phyloP scores from a whole-genome alignment of 2,888 invertebrate genomes.

The Carcina quercana region DNA sequence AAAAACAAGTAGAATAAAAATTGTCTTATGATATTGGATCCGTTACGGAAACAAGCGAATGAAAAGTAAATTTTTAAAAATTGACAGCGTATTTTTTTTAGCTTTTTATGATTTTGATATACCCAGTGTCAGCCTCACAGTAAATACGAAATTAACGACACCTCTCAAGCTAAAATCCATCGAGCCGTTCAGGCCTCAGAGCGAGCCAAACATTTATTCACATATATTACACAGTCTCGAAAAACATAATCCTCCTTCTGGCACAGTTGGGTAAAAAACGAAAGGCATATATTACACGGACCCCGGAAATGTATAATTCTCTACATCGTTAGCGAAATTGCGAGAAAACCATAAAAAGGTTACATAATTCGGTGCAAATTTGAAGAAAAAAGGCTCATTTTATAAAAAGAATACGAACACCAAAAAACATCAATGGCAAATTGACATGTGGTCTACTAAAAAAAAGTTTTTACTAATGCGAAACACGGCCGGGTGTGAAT shows the following conservation, averaged over 20 bases:
- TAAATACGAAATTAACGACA: too few relatives aligned
- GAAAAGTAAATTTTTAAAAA: too few relatives aligned
- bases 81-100: too few relatives aligned
- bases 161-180: too few relatives aligned
- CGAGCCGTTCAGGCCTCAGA: too few relatives aligned
- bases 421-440: conserved; percentile 45
- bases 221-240: too few relatives aligned
- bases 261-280: too few relatives aligned
- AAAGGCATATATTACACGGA: conserved; percentile 18
- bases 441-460: conserved; percentile 45
- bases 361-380: conserved; percentile 56
- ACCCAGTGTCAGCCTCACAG: too few relatives aligned
- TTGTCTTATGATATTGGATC: not conserved
- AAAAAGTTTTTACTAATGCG: conserved; percentile 47
- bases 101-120: too few relatives aligned
- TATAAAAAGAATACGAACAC: conserved; percentile 14
- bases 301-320: conserved; percentile 47
- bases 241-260: too few relatives aligned
- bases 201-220: too few relatives aligned
- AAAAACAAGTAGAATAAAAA: too few relatives aligned
- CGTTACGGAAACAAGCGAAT: conserved; percentile 1
- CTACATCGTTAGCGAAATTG: conserved; percentile 56
- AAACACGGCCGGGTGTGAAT: conserved; percentile 36
- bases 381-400: conserved; percentile 38
- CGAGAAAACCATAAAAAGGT: conserved; percentile 49